Evolutionary conservation across 1,140 invertebrate genomes (phyloP), one percentile per base, ranked within the genome.

Genomic region (Drosophila neocordata): DNA sequence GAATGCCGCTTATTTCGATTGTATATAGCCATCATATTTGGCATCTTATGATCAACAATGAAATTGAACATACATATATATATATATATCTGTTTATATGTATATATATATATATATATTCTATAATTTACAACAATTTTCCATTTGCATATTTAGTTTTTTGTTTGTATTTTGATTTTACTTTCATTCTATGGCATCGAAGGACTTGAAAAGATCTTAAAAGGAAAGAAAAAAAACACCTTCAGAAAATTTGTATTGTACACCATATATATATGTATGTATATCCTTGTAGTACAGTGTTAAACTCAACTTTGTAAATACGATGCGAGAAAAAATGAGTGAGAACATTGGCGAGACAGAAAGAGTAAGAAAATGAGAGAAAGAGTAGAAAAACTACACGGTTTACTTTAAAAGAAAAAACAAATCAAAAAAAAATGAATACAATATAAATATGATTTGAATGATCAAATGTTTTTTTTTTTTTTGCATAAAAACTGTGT

Each of bases 291-390:
- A 41, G 41, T 59, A 35, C 57, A 62, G 52, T 67, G 58, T 66
- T 57, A 51, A 81, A 81, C 79, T 67, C 61, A 73, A 73, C 61
- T 66, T 64, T 81, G 79, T 81, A 81, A 81, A 81, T 81, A 81
- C 58, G 62, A 71, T 55, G 37, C 22, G 61, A 31, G 6, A 15
- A 31, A 31, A 31, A 31, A 31, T 31, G 27, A 31, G 27, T 31
- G 27, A 31, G 27, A 31, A 31, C 27, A 7, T 4, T 31, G 7
- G 27, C 27, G 27, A 31, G 27, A 31, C 0, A 31, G 27, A 31
- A 31, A 11, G 31, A 5, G 31, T 22, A 15, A 1, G 2, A 5
- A 44, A 15, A 41, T 44, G 41, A 48, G 41, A 20, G 41, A 48
- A 9, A 48, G 8, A 48, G 13, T n/a, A 44, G 13, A 44, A 8